Percentiles rank a stretch among this genome's conserved stretches.
Conservation (phyloP, 2,797 vertebrate genomes). For the Ficedula albicollis region DNA sequence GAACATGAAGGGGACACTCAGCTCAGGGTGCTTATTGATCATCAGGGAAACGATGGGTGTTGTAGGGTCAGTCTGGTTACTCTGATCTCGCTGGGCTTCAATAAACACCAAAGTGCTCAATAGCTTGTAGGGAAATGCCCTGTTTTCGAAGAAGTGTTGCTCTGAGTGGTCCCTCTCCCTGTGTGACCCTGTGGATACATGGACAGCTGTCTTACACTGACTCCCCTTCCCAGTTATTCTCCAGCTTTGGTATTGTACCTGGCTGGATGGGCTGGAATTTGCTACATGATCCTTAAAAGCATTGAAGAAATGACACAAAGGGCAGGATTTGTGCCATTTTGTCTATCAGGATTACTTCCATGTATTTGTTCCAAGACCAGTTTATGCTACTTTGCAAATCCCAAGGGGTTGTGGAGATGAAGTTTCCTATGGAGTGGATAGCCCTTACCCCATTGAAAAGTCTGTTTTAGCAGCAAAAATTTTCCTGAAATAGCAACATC, state of each 20-base stretch:
- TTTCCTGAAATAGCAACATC: background rate
- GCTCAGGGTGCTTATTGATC: background rate
- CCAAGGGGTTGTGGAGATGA: background rate
- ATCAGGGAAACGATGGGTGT: background rate
- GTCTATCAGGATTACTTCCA: background rate
- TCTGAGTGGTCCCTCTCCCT: background rate
- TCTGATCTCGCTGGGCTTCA: background rate
- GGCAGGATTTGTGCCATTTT: background rate
- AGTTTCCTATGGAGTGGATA: background rate
- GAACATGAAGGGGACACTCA: background rate
- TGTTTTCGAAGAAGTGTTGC: background rate
- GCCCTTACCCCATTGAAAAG: background rate
- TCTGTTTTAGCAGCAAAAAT: background rate
- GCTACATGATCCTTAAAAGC: background rate
- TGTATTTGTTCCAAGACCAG: background rate
- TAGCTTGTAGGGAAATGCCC: background rate
- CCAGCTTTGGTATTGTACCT: background rate
- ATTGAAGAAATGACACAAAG: background rate
- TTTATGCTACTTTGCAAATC: background rate
- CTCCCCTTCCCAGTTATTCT: background rate
- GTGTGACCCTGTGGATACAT: background rate
- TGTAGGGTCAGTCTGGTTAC: background rate
- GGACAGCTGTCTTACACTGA: background rate
- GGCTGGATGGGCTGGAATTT: background rate
- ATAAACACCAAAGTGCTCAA: background rate